Evolutionary conservation across 2,113 vertebrate genomes (phyloP).

Genomic region (Piprites chloris): DNA sequence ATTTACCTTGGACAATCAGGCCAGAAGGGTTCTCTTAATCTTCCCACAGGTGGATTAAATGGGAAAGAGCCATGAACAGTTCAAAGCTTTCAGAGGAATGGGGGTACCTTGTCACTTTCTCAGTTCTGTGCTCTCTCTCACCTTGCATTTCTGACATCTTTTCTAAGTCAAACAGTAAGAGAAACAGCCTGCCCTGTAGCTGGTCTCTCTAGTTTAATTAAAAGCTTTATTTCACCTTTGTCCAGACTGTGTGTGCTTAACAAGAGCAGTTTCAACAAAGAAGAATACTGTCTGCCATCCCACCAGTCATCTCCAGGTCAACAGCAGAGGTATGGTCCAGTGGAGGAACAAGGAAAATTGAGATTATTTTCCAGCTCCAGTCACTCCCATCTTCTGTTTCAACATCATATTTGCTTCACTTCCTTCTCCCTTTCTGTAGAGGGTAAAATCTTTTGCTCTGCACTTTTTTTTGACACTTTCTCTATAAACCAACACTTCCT

Average conservation of each 20-base stretch:
- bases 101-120: not conserved
- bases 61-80: not conserved
- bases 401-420: not conserved
- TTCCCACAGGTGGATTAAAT: not conserved
- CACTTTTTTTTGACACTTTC: not conserved
- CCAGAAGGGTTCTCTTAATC: not conserved
- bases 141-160: not conserved
- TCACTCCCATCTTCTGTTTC: not conserved
- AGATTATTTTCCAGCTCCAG: not conserved
- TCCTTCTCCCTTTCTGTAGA: not conserved
- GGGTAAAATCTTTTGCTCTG: not conserved
- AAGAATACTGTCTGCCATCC: not conserved
- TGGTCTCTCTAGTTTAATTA: conserved; percentile 12
- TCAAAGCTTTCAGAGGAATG: not conserved
- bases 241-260: not conserved
- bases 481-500: not conserved
- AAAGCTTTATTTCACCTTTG: not conserved
- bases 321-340: not conserved
- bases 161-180: not conserved
- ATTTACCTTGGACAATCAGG: not conserved
- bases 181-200: not conserved
- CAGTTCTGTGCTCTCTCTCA: not conserved
- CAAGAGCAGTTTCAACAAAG: not conserved
- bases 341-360: not conserved
- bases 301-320: not conserved